Evolutionary conservation across 2,113 vertebrate species (phyloP).

Genomic region (Prunella himalayana): DNA sequence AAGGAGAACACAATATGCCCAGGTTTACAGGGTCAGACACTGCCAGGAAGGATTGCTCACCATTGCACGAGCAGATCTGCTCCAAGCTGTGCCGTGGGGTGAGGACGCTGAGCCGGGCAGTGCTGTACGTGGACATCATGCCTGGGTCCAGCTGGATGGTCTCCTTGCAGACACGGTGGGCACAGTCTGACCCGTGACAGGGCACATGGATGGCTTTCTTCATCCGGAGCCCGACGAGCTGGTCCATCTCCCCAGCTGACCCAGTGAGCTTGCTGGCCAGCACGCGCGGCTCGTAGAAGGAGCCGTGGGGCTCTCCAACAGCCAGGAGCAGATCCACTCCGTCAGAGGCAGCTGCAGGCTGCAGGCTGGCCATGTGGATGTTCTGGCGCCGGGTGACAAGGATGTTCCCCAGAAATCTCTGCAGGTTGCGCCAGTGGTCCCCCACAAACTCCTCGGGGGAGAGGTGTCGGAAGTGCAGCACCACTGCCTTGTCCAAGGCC

Average conservation of each 20-base stretch:
- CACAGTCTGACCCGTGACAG: slow-evolving; percentile 79
- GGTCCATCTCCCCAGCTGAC: slow-evolving; percentile 77
- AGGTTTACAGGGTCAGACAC: neutral
- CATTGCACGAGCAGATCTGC: slow-evolving; percentile 88
- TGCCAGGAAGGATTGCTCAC: slow-evolving; percentile 61
- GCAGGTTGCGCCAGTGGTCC: slow-evolving; percentile 89
- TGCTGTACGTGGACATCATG: slow-evolving; percentile 81
- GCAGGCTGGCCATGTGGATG: slow-evolving; percentile 90
- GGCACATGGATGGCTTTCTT: slow-evolving; percentile 76
- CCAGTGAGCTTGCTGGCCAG: slow-evolving; percentile 70
- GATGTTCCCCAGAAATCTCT: slow-evolving; percentile 79
- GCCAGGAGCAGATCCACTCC: slow-evolving; percentile 83
- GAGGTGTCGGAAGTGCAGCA: slow-evolving; percentile 79
- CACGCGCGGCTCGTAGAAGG: slow-evolving; percentile 60
- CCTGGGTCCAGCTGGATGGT: slow-evolving; percentile 78
- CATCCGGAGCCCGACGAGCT: slow-evolving; percentile 79
- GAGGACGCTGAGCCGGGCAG: slow-evolving; percentile 85
- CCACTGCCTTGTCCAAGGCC: slow-evolving; percentile 78
- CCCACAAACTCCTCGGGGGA: slow-evolving; percentile 89
- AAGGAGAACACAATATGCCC: neutral
- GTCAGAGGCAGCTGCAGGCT: slow-evolving; percentile 70
- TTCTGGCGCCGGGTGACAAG: slow-evolving; percentile 77
- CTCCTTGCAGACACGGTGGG: slow-evolving; percentile 80
- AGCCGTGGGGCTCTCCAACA: slow-evolving; percentile 55
- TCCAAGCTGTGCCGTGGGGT: slow-evolving; percentile 85